phyloP scores from a whole-genome alignment of 2,888 invertebrate genomes.

The Synanthedon tipuliformis region DNA sequence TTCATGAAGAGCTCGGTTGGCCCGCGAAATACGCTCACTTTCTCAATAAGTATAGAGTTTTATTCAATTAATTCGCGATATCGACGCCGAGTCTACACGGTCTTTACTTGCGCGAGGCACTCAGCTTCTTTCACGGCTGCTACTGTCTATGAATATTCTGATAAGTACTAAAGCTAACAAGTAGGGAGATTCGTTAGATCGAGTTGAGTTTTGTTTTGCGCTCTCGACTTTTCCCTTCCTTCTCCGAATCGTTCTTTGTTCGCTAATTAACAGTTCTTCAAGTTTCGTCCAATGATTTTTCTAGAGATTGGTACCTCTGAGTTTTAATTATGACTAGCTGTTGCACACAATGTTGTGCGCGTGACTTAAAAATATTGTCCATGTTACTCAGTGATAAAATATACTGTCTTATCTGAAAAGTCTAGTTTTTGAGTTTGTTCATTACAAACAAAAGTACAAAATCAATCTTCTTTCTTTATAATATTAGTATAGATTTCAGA shows the following conservation, averaged over 20 bases:
- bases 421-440: too few species aligned
- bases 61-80: slow-evolving; percentile 63
- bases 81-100: slow-evolving; percentile 21
- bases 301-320: too few species aligned
- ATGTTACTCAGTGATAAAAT: too few species aligned
- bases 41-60: slow-evolving; percentile 40
- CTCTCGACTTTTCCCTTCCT: not conserved
- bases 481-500: too few species aligned
- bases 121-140: slow-evolving; percentile 23
- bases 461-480: too few species aligned
- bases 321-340: too few species aligned
- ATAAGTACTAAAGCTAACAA: slow-evolving; percentile 22
- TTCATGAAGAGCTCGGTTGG: slow-evolving; percentile 37
- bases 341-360: too few species aligned
- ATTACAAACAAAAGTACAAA: too few species aligned
- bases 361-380: too few species aligned
- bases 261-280: too few species aligned
- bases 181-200: slow-evolving; percentile 6
- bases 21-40: slow-evolving; percentile 5
- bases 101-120: slow-evolving; percentile 13
- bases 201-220: not conserved
- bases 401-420: too few species aligned
- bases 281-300: too few species aligned
- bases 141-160: slow-evolving; percentile 31
- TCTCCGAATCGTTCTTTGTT: not conserved